These are phyloP conservation scores for Amphipyra berbera DNA, from an alignment of 2,888 invertebrate genomes.

Conservation along the genomic window DNA sequence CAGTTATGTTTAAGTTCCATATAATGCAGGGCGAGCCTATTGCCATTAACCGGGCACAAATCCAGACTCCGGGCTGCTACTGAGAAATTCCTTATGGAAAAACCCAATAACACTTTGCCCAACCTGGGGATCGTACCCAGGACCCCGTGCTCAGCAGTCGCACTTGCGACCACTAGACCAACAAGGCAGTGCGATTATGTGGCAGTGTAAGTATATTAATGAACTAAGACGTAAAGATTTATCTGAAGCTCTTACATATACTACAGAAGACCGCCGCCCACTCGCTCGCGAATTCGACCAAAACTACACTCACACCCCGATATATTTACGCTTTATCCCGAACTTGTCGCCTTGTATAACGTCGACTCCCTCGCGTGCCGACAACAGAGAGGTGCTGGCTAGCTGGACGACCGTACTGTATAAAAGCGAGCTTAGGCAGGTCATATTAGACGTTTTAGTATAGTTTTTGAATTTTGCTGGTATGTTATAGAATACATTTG, in stretches of 20 bases:
- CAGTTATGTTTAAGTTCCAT: no score
- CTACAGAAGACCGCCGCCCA: conserved; percentile 74
- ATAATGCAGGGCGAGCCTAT: no score
- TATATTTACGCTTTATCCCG: conserved; percentile 80
- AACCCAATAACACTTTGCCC: no score
- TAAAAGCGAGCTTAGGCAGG: conserved; percentile 26
- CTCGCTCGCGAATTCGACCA: conserved; percentile 80
- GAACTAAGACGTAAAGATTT: conserved; percentile 22
- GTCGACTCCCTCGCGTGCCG: conserved; percentile 37
- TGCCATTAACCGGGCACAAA: no score
- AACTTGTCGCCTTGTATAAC: conserved; percentile 75
- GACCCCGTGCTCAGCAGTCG: no score
- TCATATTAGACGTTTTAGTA: conserved; percentile 26
- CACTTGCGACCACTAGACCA: no score
- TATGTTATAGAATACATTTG: no score
- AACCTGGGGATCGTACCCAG: no score
- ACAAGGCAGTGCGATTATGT: no score
- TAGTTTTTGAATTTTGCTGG: conserved; percentile 2
- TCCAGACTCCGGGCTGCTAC: no score
- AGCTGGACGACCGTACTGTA: conserved; percentile 12
- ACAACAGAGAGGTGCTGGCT: conserved; percentile 35
- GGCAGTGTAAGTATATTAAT: no score
- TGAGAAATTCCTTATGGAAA: no score
- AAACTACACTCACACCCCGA: conserved; percentile 84
- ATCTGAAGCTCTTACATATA: conserved; percentile 56